Evolutionary conservation across 2,113 vertebrate species (phyloP), one percentile per base, ranked within the genome.

Genomic region (Coptodon bakossiorum): DNA sequence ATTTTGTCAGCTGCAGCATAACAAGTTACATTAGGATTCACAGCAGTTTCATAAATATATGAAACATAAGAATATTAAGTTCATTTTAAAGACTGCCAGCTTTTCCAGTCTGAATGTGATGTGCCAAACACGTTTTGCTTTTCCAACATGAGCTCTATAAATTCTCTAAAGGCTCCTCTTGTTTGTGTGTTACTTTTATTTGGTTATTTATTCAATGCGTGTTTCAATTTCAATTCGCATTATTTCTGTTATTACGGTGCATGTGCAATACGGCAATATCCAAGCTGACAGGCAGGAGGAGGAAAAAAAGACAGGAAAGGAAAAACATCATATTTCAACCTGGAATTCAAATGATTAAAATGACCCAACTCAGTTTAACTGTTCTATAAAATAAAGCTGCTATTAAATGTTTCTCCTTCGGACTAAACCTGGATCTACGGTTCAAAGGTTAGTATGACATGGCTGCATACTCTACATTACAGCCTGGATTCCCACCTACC

Each of bases 211-310:
- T 36, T 36, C 9, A 1, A n/a, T 31, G 31, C 0, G 0, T 31
- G 56, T 0, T 31, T 59, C 27, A 59, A 59, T 59, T 59, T 31
- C 29, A 61, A 1, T 3, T n/a, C 0, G 1, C 6, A n/a, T 66
- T n/a, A 5, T 66, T 36, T 7, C 31, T 66, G 31, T 66, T 38
- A 36, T 66, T 66, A 36, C 10, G 9, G 61, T n/a, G 17, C 10
- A 66, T 0, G 31, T 38, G 1, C 0, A 66, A 66, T 7, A 36
- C 1, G 0, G 2, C 61, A 38, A 66, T n/a, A 66, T 66, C 31
- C 61, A 66, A 66, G 31, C 61, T 66, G 61, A 66, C 31, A 66
- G 31, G 10, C 61, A 66, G 61, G 59, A 34, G 9, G 57, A 63
- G 59, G 16, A 11, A 11, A 63, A 34, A 0, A 2, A 10, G 57